phyloP scores from a whole-genome alignment of 2,113 vertebrate species.

The Melanotaenia duboulayi region DNA sequence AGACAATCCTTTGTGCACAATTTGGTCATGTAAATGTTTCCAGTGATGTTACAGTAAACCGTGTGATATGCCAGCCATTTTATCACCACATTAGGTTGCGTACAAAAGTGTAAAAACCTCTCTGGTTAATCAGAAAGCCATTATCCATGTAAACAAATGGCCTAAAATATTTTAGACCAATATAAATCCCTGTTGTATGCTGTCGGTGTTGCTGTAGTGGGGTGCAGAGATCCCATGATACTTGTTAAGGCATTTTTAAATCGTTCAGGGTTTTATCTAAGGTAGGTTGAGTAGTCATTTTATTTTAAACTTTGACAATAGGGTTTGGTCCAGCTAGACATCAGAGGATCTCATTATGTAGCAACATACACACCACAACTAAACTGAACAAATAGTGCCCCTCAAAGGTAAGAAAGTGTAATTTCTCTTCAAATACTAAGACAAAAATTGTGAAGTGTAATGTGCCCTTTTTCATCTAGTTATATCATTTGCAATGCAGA shows the following conservation, averaged over 20 bases:
- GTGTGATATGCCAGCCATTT: neutral
- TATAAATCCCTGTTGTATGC: neutral
- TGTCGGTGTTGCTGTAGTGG: neutral
- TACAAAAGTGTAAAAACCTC: neutral
- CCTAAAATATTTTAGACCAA: no score
- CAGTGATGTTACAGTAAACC: neutral
- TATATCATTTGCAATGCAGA: no score
- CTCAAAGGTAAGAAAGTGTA: conserved; percentile 15
- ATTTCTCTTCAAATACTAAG: neutral
- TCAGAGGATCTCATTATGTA: neutral
- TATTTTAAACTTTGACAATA: neutral
- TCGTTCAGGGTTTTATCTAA: neutral
- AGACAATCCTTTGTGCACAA: conserved; percentile 12
- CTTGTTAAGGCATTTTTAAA: neutral
- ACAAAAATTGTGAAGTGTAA: neutral
- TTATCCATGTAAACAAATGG: no score
- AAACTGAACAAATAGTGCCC: conserved; percentile 24
- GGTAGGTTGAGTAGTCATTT: neutral
- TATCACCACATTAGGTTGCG: neutral
- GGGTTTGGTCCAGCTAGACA: neutral
- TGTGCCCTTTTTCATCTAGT: no score
- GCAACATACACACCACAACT: neutral
- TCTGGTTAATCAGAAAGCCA: neutral
- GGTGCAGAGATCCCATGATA: neutral
- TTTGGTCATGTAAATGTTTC: neutral